Conservation (phyloP, 2,113 vertebrate species). For the Butorides virescens region DNA sequence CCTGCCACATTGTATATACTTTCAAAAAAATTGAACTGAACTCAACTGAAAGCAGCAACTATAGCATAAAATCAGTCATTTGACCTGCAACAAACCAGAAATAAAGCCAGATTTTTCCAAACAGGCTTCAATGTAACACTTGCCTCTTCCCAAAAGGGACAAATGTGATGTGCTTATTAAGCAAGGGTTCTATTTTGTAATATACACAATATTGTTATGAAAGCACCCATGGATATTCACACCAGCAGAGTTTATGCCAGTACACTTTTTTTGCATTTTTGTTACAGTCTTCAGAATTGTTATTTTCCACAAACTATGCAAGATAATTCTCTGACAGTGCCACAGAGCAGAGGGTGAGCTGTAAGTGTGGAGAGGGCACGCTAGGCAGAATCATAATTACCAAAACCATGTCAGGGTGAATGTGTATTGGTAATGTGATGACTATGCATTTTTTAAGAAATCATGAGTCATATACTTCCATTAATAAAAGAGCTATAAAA, state of each 20-base stretch:
- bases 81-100: background rate
- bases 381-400: background rate
- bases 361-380: background rate
- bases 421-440: background rate
- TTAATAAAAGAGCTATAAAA: background rate
- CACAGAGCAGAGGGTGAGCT: background rate
- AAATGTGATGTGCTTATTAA: background rate
- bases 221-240: background rate
- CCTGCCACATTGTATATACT: background rate
- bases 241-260: background rate
- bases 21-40: background rate
- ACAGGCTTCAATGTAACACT: background rate
- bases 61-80: background rate
- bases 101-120: background rate
- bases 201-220: background rate
- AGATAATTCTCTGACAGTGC: background rate
- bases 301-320: background rate
- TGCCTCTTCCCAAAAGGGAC: background rate
- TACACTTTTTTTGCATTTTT: background rate
- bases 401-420: background rate
- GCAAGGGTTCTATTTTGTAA: fast-evolving
- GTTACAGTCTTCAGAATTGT: background rate
- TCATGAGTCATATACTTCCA: background rate
- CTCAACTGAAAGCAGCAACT: background rate
- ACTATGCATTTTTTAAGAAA: background rate